Evolutionary conservation across 2,113 vertebrate species (phyloP), one percentile per base, ranked within the genome.

Genomic region (Cavia aperea): DNA sequence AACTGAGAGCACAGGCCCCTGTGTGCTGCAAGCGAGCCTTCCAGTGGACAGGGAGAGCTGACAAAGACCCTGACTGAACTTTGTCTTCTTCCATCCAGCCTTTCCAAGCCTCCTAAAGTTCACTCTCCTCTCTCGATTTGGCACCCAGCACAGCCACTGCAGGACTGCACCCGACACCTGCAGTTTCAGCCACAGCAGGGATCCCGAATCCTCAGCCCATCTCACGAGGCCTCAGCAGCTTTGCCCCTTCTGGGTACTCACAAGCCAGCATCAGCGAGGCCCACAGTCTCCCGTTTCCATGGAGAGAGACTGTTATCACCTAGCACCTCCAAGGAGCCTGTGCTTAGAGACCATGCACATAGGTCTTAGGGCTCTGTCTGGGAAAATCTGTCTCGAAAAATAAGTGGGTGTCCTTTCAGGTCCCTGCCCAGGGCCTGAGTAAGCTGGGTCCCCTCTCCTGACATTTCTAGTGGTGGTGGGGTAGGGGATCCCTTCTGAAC

Each of bases 141-240:
- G 6, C 16, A n/a, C 19, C 14, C 24, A 33, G 58, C 21, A 33
- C 36, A 68, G 56, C 15, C 26, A 58, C 36, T 49, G 26, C 46
- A 46, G 60, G 39, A 29, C 29, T 2, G 4, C 21, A 63, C 36
- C 24, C 4, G n/a, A 81, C 58, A 1, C 46, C 23, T 33, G 15
- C 0, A 2, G 39, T 26, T 56, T 49, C 23, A 54, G 62, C 49
- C 0, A 0, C 2, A 68, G 78, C 39, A 21, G 9, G 3, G 1
- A 5, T 39, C 36, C 62, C 13, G 24, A 11, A 36, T 11, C 14
- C 12, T 26, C 66, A 81, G n/a, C 68, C 60, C 5, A 15, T 9
- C 36, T 54, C 51, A 15, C 11, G 51, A 46, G 6, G 68, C 10
- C 33, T 29, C 3, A 33, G 2, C 4, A 24, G 15, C 31, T 15